Evolutionary conservation across 2,113 vertebrate genomes (phyloP).

Genomic region (Eurypyga helias): DNA sequence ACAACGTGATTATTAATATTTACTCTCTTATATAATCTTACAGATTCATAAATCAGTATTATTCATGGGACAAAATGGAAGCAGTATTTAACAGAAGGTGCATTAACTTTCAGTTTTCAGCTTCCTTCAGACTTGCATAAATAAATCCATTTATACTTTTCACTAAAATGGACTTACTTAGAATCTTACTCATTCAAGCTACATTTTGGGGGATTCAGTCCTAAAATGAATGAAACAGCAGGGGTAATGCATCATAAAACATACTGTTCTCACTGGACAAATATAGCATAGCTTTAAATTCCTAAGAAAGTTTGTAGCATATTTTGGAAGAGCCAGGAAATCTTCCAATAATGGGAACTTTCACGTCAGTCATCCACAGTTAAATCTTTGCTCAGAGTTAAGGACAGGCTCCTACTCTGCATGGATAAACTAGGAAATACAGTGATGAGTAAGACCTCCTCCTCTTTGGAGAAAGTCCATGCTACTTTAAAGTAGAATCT

Average conservation of each 20-base stretch:
- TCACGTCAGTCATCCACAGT: not conserved
- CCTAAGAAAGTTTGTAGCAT: not conserved
- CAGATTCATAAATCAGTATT: not conserved
- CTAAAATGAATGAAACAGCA: slow-evolving; percentile 5
- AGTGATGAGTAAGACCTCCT: slow-evolving; percentile 5
- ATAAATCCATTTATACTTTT: slow-evolving; percentile 8
- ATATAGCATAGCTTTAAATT: slow-evolving; percentile 5
- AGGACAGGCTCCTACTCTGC: not conserved
- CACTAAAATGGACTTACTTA: not conserved
- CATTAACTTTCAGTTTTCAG: not conserved
- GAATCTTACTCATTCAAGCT: not conserved
- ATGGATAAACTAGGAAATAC: not conserved
- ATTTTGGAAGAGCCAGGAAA: not conserved
- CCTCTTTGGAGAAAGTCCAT: slow-evolving; percentile 37
- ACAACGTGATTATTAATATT: not conserved
- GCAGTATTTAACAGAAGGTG: not conserved
- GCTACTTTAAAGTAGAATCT: slow-evolving; percentile 26
- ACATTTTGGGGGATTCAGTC: not conserved
- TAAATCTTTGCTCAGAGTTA: not conserved
- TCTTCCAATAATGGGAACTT: not conserved
- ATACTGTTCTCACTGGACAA: not conserved
- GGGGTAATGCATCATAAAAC: not conserved
- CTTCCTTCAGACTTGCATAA: not conserved
- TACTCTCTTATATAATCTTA: not conserved
- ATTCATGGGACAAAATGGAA: not conserved